Evolutionary conservation across 1,140 invertebrate species (phyloP).

Genomic region (Formica selysi): DNA sequence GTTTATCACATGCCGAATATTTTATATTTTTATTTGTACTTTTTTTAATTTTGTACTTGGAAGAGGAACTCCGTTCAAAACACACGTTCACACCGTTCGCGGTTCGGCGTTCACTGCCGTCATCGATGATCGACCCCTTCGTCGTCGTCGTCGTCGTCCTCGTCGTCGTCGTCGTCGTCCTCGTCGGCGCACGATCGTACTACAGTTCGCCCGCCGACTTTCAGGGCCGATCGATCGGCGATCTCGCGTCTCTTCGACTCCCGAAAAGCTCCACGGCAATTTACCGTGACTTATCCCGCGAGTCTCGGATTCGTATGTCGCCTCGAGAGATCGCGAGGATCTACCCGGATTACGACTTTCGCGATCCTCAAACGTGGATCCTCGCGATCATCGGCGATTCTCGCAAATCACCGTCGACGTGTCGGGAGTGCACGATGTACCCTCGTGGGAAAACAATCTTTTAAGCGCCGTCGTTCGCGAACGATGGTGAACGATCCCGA

Average conservation of each 20-base stretch:
- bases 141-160: too few species aligned
- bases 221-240: slow-evolving; percentile 40
- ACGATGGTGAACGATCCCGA: background rate
- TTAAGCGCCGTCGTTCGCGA: background rate
- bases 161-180: too few species aligned
- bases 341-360: background rate
- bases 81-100: slow-evolving; percentile 58
- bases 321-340: background rate
- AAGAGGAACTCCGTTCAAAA: background rate
- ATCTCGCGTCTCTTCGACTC: slow-evolving; percentile 31
- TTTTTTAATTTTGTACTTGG: background rate
- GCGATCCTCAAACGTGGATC: background rate
- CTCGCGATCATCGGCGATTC: slow-evolving; percentile 36
- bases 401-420: background rate
- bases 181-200: background rate
- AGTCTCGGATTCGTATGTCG: background rate
- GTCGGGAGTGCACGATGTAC: background rate
- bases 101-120: slow-evolving; percentile 12
- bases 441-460: background rate
- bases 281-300: slow-evolving; percentile 10
- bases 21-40: slow-evolving; percentile 22
- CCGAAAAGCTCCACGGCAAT: background rate
- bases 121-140: background rate
- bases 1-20: background rate
- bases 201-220: background rate